These are phyloP conservation scores for Scolanthus callimorphus DNA, from an alignment of 92 coral and sea anemone genomes.

Conservation along the genomic window DNA sequence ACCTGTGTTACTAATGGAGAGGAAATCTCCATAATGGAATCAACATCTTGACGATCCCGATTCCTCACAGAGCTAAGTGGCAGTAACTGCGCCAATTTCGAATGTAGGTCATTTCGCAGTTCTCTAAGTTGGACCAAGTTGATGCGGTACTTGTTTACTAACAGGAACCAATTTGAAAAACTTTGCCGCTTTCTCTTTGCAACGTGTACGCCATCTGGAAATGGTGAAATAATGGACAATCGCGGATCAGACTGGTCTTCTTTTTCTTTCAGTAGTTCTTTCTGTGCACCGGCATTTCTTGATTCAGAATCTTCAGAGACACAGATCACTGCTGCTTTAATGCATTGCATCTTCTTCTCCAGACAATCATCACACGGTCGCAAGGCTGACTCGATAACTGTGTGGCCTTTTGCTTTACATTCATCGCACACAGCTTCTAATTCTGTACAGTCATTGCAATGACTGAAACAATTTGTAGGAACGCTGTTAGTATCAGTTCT, in stretches of 20 bases:
- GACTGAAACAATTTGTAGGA: constrained; percentile 36
- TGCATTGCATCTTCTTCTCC: constrained; percentile 17
- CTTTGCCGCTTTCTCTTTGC: constrained; percentile 15
- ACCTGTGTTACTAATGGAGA: constrained; percentile 27
- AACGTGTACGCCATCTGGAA: constrained; percentile 18
- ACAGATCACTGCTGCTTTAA: constrained; percentile 15
- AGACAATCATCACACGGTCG: constrained; percentile 59
- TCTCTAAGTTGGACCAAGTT: constrained; percentile 1
- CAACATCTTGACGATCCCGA: constrained; percentile 69
- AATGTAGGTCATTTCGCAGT: constrained; percentile 1
- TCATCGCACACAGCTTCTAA: constrained; percentile 44
- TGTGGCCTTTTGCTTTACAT: constrained; percentile 45
- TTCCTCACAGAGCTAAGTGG: constrained; percentile 48
- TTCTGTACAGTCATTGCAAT: constrained; percentile 31
- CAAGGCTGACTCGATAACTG: constrained; percentile 53
- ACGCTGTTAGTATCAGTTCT: constrained; percentile 35
- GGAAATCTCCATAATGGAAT: constrained; percentile 37
- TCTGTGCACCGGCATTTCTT: constrained; percentile 25
- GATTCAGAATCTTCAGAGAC: constrained; percentile 16
- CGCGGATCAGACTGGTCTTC: constrained; percentile 9
- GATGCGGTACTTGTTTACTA: neutral
- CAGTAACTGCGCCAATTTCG: constrained; percentile 32
- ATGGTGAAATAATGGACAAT: constrained; percentile 4
- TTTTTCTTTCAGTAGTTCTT: constrained; percentile 5
- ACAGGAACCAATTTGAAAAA: constrained; percentile 13